Evolutionary conservation across 2,888 invertebrate species (phyloP).

Genomic region (Parnassius orleans): DNA sequence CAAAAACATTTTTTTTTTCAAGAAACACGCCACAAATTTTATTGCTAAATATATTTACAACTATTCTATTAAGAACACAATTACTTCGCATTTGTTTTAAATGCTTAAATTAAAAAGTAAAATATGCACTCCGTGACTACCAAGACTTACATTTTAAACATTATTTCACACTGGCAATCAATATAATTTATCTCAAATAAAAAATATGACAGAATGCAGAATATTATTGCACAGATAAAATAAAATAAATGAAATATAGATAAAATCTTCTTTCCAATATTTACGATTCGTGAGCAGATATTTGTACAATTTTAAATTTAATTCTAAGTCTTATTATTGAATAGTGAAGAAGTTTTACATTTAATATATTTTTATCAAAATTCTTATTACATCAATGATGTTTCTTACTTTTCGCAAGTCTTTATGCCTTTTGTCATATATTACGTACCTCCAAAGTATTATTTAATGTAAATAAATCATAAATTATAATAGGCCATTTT

Average conservation of each 20-base stretch:
- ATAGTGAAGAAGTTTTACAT: slow-evolving; percentile 4
- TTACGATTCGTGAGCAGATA: slow-evolving; percentile 9
- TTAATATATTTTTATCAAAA: slow-evolving; percentile 22
- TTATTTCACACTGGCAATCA: too few species aligned
- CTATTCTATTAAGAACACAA: slow-evolving; percentile 13
- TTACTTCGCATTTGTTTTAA: slow-evolving; percentile 5
- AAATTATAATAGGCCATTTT: background rate
- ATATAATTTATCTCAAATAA: too few species aligned
- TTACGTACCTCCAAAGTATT: background rate
- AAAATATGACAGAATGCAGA: too few species aligned
- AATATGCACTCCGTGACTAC: background rate
- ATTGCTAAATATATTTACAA: slow-evolving; percentile 7
- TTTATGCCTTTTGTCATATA: background rate
- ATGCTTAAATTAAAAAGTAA: background rate
- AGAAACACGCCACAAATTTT: background rate
- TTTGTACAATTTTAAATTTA: slow-evolving; percentile 17
- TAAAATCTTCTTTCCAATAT: too few species aligned
- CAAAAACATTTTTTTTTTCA: background rate
- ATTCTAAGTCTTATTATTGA: background rate
- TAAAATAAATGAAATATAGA: background rate
- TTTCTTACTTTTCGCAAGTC: slow-evolving; percentile 3
- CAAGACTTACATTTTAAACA: too few species aligned
- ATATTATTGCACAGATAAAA: too few species aligned
- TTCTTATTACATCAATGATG: slow-evolving; percentile 1
- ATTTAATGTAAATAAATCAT: background rate